A percentile compares a stretch with the other conserved stretches of the same genome.
phyloP scores from a whole-genome alignment of 2,888 invertebrate genomes.

The Temnothorax rugatulus region DNA sequence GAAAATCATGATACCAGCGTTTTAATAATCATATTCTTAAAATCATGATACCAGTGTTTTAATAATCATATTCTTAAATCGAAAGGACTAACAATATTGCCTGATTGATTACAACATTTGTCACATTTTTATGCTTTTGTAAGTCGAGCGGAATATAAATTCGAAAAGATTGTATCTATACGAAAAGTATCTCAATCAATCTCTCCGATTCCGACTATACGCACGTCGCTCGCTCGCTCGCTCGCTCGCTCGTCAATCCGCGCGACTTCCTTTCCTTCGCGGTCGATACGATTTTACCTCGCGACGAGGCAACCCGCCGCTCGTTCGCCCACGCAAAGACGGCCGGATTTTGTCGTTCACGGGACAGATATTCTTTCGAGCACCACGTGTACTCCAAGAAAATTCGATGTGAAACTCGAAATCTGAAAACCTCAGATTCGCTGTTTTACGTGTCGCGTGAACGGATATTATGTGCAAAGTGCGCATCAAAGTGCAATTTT shows the following conservation, averaged over 20 bases:
- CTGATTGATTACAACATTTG: not conserved
- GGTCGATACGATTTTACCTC: constrained; percentile 82
- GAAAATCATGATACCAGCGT: not conserved
- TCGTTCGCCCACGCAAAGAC: constrained; percentile 44
- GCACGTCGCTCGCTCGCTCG: too few species aligned
- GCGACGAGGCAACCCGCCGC: constrained; percentile 67
- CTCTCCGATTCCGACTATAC: not conserved
- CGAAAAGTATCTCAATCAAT: constrained; percentile 1
- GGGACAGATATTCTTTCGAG: not conserved
- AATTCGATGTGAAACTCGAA: not conserved
- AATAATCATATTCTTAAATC: not conserved
- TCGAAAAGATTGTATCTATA: not conserved
- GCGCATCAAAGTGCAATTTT: not conserved
- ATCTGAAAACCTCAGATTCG: not conserved
- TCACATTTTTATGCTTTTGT: not conserved
- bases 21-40: not conserved
- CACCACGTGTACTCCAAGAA: not conserved
- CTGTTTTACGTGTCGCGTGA: not conserved
- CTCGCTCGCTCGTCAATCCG: constrained; percentile 59
- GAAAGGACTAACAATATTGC: not conserved
- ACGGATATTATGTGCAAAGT: not conserved
- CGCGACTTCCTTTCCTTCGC: constrained; percentile 72
- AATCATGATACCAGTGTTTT: not conserved
- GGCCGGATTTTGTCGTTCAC: constrained; percentile 3
- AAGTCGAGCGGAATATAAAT: not conserved